Percentiles rank a stretch among this genome's conserved stretches.
Conservation (phyloP, 2,888 invertebrate species). For the Allacma fusca region DNA sequence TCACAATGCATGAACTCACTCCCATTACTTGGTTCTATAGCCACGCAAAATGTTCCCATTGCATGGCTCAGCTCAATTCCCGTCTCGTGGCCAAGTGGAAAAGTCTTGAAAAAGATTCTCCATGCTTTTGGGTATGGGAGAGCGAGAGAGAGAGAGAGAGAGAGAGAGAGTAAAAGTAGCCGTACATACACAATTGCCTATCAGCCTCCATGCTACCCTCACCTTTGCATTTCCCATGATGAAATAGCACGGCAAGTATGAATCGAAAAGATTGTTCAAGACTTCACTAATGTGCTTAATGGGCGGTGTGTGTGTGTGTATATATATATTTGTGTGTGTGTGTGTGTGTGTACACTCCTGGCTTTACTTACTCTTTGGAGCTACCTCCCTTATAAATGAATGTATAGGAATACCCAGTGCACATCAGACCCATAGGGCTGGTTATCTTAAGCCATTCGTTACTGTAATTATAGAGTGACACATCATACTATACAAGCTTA, state of each 20-base stretch:
- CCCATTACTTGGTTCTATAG: slow-evolving; percentile 27
- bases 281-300: slow-evolving; percentile 20
- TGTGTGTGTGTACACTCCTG: too few species aligned
- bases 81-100: slow-evolving; percentile 19
- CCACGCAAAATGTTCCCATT: slow-evolving; percentile 42
- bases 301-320: background rate
- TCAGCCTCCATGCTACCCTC: background rate
- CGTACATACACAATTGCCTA: slow-evolving; percentile 12
- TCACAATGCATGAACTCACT: slow-evolving; percentile 35
- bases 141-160: background rate
- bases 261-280: background rate
- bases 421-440: too few species aligned
- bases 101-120: slow-evolving; percentile 22
- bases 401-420: too few species aligned
- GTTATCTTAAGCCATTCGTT: background rate
- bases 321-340: too few species aligned
- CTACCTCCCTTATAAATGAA: too few species aligned
- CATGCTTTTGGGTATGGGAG: background rate
- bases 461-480: slow-evolving; percentile 17
- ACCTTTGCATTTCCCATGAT: slow-evolving; percentile 23
- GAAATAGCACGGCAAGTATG: slow-evolving; percentile 1
- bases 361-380: too few species aligned
- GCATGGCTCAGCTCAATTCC: slow-evolving; percentile 43
- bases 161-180: background rate
- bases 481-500: background rate